Evolutionary conservation across 2,113 vertebrate species (phyloP).

Genomic region (Laterallus jamaicensis): DNA sequence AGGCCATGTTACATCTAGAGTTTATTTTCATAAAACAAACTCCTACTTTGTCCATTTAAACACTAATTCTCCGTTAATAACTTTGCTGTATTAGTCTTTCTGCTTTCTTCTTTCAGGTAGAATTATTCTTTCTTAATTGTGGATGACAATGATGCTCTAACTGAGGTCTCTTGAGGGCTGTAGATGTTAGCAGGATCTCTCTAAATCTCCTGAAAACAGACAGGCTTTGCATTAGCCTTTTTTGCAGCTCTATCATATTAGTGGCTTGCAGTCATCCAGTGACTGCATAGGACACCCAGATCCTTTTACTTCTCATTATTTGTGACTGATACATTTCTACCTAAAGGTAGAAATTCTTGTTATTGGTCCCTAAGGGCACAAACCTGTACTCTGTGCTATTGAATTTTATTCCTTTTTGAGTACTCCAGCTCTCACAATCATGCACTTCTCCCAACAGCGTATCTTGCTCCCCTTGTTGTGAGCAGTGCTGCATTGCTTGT

Average conservation of each 20-base stretch:
- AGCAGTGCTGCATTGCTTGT: background rate
- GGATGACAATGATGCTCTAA: background rate
- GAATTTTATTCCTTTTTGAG: background rate
- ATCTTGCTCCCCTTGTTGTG: background rate
- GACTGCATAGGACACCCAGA: background rate
- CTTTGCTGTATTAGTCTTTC: background rate
- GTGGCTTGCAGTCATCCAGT: background rate
- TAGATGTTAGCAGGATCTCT: background rate
- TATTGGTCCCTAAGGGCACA: background rate
- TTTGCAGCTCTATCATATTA: background rate
- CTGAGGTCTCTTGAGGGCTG: background rate
- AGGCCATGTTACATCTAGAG: background rate
- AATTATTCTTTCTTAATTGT: background rate
- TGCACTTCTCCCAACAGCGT: background rate
- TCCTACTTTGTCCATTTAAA: background rate
- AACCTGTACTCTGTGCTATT: background rate
- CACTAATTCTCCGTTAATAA: background rate
- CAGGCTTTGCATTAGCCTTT: background rate
- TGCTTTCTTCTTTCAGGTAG: background rate
- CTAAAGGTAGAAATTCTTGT: background rate
- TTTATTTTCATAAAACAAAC: background rate
- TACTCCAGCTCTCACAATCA: background rate
- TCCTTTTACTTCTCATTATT: conserved; percentile 6
- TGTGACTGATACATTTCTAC: background rate
- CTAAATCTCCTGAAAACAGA: background rate